These are phyloP conservation scores for Homarus gammarus DNA, from an alignment of 2,888 invertebrate species.

Conservation along the genomic window DNA sequence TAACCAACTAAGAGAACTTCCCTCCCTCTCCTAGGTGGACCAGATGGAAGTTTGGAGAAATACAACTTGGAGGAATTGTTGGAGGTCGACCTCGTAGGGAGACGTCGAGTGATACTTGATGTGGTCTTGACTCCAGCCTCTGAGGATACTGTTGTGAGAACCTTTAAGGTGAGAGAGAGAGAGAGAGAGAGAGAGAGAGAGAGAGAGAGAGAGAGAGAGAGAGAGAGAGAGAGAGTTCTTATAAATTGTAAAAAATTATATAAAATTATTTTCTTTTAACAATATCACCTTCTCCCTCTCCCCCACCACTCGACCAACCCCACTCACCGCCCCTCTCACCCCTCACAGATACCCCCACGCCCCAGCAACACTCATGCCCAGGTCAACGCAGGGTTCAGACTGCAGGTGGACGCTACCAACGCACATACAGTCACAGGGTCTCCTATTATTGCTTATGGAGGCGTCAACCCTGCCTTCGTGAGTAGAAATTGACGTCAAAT, in stretches of 20 bases:
- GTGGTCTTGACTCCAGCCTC: slow-evolving; percentile 12
- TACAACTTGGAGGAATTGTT: slow-evolving; percentile 57
- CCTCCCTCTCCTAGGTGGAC: slow-evolving; percentile 11
- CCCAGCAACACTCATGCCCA: slow-evolving; percentile 38
- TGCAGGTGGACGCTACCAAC: slow-evolving; percentile 34
- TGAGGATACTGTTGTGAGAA: slow-evolving; percentile 25
- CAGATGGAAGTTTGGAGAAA: slow-evolving; percentile 19
- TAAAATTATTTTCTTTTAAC: no score
- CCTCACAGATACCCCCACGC: slow-evolving; percentile 28
- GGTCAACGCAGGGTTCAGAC: slow-evolving; percentile 43
- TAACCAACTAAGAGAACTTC: background rate
- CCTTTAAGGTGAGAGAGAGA: slow-evolving; percentile 59
- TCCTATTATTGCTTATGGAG: slow-evolving; percentile 50
- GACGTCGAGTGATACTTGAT: slow-evolving; percentile 43
- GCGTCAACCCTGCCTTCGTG: slow-evolving; percentile 56
- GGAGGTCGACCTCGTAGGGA: slow-evolving; percentile 34
- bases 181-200: no score
- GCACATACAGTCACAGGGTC: slow-evolving; percentile 47
- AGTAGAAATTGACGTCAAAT: no score
- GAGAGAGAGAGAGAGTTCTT: no score
- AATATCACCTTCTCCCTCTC: background rate
- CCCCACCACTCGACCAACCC: background rate
- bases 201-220: no score
- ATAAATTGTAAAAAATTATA: no score
- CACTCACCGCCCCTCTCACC: background rate